A percentile compares a stretch with the other conserved stretches of the same genome.
Conservation (phyloP, 23 tunicate genomes). For the Halocynthia aurantium region DNA sequence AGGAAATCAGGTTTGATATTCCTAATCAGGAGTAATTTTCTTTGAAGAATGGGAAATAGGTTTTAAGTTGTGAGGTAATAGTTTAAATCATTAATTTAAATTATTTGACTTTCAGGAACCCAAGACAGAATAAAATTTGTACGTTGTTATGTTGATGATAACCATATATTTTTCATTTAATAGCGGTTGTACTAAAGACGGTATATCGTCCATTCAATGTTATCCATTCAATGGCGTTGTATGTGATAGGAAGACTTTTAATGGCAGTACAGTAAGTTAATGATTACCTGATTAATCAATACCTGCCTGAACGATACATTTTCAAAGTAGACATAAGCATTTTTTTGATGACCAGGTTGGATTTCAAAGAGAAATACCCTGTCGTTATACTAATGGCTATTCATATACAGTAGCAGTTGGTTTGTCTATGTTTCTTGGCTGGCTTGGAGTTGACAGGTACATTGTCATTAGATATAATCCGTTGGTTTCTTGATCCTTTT, state of each 20-base stretch:
- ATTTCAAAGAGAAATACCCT: slow-evolving; percentile 39
- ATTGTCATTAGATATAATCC: not conserved
- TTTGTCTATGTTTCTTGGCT: slow-evolving; percentile 81
- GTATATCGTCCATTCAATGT: slow-evolving; percentile 14
- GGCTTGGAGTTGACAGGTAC: slow-evolving; percentile 87
- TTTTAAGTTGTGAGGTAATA: too few relatives aligned
- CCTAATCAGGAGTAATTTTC: too few relatives aligned
- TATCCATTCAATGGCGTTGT: slow-evolving; percentile 31
- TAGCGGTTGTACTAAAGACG: slow-evolving; percentile 21
- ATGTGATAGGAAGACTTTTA: slow-evolving; percentile 27
- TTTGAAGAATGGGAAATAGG: too few relatives aligned
- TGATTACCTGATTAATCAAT: not conserved
- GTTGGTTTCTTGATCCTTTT: not conserved
- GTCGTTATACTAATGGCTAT: slow-evolving; percentile 90
- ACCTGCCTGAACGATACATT: not conserved
- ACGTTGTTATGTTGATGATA: not conserved
- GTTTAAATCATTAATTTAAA: too few relatives aligned
- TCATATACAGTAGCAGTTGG: slow-evolving; percentile 58
- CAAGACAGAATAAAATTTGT: not conserved
- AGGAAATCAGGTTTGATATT: slow-evolving; percentile 10
- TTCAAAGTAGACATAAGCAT: not conserved
- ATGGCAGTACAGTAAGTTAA: slow-evolving; percentile 14
- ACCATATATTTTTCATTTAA: not conserved
- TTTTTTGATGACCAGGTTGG: slow-evolving; percentile 7
- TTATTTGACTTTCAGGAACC: not conserved